Base-by-base conservation (phyloP, 2,113 vertebrate species). In the Pseudorhombus dupliciocellatus region DNA sequence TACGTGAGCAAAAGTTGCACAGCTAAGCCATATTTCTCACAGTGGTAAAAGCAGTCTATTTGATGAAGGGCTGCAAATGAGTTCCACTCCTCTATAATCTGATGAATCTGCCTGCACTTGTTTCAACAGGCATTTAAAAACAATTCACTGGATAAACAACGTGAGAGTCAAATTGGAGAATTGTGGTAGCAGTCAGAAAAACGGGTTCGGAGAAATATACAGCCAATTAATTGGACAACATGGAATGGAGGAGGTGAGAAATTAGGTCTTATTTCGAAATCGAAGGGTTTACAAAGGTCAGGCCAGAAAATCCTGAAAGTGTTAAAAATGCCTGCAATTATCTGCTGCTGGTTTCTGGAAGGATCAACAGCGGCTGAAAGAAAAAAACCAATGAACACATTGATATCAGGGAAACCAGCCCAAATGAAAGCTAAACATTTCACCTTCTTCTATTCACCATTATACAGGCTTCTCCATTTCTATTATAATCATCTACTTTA, bases 101-200 rank as follows among this genome's bases (percentile, higher is more conserved):
- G 84, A 84, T 88, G 81, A 75, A 60, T 83, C 86, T 75, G 78
- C 77, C 84, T 78, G 75, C 40, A 3, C 87, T 84, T 86, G 86
- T 88, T 90, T 88, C 83, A 83, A 79, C 86, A 84, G 81, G 67
- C 82, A 73, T 90, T 90, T 88, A 81, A 87, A 88, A 85, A 81
- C 62, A 80, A 75, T 70, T 80, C 84, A 89, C 88, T 90, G 81
- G 83, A 78, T 70, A n/a, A 0, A 50, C 2, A 75, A 55, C 69
- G 66, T 80, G 80, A 75, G 82, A 84, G 74, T 74, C 25, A 58
- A 61, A 58, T 2, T 66, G 51, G 73, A 80, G 65, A 85, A 80
- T 79, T 86, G 73, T 80, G 67, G 60, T 79, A 58, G 26, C 40
- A 70, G 63, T 66, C 68, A 25, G 64, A 69, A 70, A 58, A 25